Base-by-base conservation (phyloP, 1,140 invertebrate genomes). In the Drosophila paulistorum region DNA sequence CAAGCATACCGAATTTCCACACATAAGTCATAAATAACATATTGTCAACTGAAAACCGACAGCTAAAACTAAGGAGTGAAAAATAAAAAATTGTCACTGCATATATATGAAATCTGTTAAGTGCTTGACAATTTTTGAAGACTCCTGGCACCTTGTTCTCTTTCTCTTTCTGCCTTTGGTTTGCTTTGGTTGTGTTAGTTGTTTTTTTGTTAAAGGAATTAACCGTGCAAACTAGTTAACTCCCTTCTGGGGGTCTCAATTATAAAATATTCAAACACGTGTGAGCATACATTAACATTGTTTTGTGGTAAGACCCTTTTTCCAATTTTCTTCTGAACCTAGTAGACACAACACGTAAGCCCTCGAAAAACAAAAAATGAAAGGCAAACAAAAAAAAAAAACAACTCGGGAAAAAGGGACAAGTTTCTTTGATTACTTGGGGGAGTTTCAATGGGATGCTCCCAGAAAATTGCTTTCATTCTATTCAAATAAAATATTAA, bases 381-480 rank as follows among this genome's bases (percentile, higher is more conserved):
- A 23, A 23, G 3, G 7, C 42, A 1, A 9, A 7, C 3, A n/a
- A 23, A 62, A 68, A 41, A 63, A 41, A 33, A 37, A 30, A 63
- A 75, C 57, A 41, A 65, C 48, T 17, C 37, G 26, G 9, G 23
- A 54, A 64, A 67, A 63, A 68, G 23, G 51, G 51, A 42, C 55
- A 55, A 42, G 60, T 42, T 45, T 64, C 35, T 30, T 42, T 63
- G 68, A 75, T 75, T 48, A 75, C 68, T 68, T 68, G 45, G 51
- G 14, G 45, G 45, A 51, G 45, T 51, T 51, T 51, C 45, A 20
- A 51, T 51, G 45, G 45, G 17, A 51, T 51, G 17, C 5, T 51
- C 2, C 45, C 17, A 20, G 45, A 51, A 51, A 51, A 51, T 51
- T 51, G 17, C 45, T 51, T 51, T 51, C 45, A 51, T 51, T 51